Base-by-base conservation (phyloP, 53 echinoderm and acorn worm genomes). In the Henricia sp. region DNA sequence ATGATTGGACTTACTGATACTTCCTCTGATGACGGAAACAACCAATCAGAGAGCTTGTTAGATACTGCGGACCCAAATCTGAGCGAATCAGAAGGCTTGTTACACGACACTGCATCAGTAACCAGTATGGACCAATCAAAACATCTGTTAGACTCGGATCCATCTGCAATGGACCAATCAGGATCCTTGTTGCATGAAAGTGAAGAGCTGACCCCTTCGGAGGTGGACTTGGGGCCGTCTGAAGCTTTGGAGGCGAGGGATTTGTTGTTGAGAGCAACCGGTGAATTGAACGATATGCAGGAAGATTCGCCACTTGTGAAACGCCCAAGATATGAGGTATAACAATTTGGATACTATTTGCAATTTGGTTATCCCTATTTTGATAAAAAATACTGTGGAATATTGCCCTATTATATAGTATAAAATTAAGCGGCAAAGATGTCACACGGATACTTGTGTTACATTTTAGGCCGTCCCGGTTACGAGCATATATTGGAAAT, bases 121-220 rank as follows among this genome's bases (percentile, higher is more conserved):
- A 67, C 30, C 13, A 63, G 43, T 24, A 52, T 86, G 14, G 67
- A 52, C 86, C 66, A 86, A 86, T 86, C 86, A 40, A 74, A 74
- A 63, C 74, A 74, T n/a, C 74, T 86, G 67, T 86, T 86, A 66
- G 75, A 74, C 64, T 29, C 77, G 28, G 74, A 60, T 36, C 63
- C 71, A 40, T 38, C 51, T 52, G 65, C 66, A 24, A 88, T 44
- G 23, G 83, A 27, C 83, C 89, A 83, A 88, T 63, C 89, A 52
- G 74, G 50, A 38, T 37, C 64, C 41, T 37, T 86, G 74, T 86
- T 86, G 55, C 86, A 74, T 20, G 66, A 32, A 26, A 65, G 54
- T 74, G 86, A 86, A 66, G 75, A 66, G 66, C 11, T 86, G 21
- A 50, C 48, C 85, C 85, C 62, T 63, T 72, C 85, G 63, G 50